Conservation (phyloP, 2,113 vertebrate species). For the Oreochromis spilurus region DNA sequence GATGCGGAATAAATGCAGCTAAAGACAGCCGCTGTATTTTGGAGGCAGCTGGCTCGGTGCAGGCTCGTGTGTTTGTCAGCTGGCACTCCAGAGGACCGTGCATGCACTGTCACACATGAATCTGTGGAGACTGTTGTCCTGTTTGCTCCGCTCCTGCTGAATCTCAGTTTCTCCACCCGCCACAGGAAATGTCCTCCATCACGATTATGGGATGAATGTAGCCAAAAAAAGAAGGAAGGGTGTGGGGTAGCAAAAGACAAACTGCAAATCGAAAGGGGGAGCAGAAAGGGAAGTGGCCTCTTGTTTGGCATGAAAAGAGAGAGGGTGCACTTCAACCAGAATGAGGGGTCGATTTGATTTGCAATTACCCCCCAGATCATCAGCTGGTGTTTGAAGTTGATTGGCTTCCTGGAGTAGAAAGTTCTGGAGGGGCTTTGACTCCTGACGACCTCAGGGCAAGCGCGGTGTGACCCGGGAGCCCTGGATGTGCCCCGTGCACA, state of each 20-base stretch:
- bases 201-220: slow-evolving; percentile 17
- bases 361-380: slow-evolving; percentile 48
- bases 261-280: not conserved
- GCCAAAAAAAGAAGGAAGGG: not conserved
- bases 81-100: not conserved
- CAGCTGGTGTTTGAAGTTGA: slow-evolving; percentile 57
- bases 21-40: slow-evolving; percentile 7
- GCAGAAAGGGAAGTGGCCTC: slow-evolving; percentile 1
- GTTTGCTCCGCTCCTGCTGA: not conserved
- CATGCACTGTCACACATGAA: not conserved
- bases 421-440: slow-evolving; percentile 36
- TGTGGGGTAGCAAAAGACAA: not conserved
- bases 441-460: slow-evolving; percentile 32
- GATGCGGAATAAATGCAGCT: not conserved
- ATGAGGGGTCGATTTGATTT: slow-evolving; percentile 40
- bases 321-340: not conserved
- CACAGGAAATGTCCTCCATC: slow-evolving; percentile 2
- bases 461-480: slow-evolving; percentile 31
- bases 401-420: slow-evolving; percentile 57
- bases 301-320: slow-evolving; percentile 3
- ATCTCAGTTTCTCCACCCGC: not conserved
- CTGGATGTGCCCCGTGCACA: slow-evolving; percentile 15
- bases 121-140: not conserved
- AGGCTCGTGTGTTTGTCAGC: slow-evolving; percentile 18
- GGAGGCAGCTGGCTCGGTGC: slow-evolving; percentile 38